These are phyloP conservation scores for Brachycybe producta DNA, from an alignment of 2,888 invertebrate genomes.

Conservation along the genomic window DNA sequence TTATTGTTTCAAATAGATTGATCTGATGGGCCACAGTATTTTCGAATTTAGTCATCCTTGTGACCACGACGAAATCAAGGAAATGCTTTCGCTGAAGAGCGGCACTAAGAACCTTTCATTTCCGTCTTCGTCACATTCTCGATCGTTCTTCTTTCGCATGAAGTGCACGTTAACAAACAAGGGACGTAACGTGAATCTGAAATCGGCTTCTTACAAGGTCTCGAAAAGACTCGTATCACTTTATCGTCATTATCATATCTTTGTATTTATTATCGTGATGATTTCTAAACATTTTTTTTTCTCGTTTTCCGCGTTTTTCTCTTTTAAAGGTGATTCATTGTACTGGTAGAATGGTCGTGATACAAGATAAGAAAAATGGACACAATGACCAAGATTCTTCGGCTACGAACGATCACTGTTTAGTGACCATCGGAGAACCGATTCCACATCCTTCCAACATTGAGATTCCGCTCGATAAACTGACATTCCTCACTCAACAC, in stretches of 20 bases:
- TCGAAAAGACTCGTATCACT: conserved; percentile 20
- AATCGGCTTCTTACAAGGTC: conserved; percentile 92
- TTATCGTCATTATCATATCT: background rate
- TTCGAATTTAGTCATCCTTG: conserved; percentile 90
- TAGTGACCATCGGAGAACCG: conserved; percentile 64
- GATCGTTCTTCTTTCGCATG: conserved; percentile 62
- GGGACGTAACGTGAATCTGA: conserved; percentile 87
- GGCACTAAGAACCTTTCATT: conserved; percentile 19
- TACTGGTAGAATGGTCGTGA: conserved; percentile 61
- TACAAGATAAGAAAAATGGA: background rate
- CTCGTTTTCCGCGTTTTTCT: background rate
- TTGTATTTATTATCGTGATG: background rate
- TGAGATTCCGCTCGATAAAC: conserved; percentile 72
- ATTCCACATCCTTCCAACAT: conserved; percentile 85
- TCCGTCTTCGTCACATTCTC: conserved; percentile 29
- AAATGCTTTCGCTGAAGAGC: conserved; percentile 41
- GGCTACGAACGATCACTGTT: conserved; percentile 33
- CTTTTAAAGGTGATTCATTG: conserved; percentile 66
- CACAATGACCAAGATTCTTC: conserved; percentile 13
- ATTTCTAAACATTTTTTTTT: conserved; percentile 16
- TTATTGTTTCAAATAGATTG: conserved; percentile 40
- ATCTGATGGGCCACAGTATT: conserved; percentile 85
- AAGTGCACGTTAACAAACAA: conserved; percentile 91
- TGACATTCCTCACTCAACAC: conserved; percentile 84
- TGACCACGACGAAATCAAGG: conserved; percentile 79